phyloP scores from a whole-genome alignment of 2,113 vertebrate genomes.

The Kryptolebias marmoratus region DNA sequence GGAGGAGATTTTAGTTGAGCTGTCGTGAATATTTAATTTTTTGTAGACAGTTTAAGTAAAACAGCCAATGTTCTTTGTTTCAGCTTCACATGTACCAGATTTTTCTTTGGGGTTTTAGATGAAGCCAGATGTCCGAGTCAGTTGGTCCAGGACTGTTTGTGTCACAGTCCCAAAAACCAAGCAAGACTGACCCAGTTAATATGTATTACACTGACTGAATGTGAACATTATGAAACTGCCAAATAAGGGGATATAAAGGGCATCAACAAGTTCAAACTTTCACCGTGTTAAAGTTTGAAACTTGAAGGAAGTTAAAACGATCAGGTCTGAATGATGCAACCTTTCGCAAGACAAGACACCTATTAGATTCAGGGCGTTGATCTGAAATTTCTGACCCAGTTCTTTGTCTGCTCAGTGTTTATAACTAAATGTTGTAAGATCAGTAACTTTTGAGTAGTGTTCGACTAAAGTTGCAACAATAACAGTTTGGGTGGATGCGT shows the following conservation, averaged over 20 bases:
- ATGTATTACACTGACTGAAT: too few species aligned
- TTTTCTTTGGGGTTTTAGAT: background rate
- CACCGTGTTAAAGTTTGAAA: too few species aligned
- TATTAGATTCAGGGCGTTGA: background rate
- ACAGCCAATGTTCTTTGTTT: background rate
- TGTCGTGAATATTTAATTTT: too few species aligned
- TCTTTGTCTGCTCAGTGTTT: too few species aligned
- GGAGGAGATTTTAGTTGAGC: too few species aligned
- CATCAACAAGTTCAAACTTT: too few species aligned
- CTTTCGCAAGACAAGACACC: background rate
- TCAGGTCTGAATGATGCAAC: background rate
- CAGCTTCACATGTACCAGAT: background rate
- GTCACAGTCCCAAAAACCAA: background rate
- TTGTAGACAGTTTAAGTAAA: too few species aligned
- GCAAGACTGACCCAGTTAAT: too few species aligned
- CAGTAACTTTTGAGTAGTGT: background rate
- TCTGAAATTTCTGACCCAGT: background rate
- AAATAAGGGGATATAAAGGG: background rate
- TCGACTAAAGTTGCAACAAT: background rate
- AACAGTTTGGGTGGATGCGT: background rate
- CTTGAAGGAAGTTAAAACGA: background rate
- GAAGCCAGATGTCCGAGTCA: background rate
- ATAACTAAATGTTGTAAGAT: too few species aligned
- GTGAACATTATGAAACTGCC: too few species aligned
- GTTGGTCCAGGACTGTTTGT: background rate